Evolutionary conservation across 2,113 vertebrate genomes (phyloP).

Genomic region (Rhinoderma darwinii): DNA sequence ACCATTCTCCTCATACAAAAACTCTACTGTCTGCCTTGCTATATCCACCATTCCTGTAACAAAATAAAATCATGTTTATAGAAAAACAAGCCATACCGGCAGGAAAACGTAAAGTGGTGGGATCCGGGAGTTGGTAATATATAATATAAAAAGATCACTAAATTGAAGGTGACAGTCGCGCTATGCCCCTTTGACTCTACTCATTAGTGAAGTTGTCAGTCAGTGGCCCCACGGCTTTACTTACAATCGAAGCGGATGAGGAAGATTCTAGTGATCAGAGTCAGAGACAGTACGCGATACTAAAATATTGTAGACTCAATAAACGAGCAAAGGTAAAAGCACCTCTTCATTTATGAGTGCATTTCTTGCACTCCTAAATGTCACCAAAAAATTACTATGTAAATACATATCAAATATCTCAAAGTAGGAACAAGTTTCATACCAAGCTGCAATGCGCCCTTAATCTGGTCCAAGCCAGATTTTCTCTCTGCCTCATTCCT

Average conservation of each 20-base stretch:
- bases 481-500: constrained; percentile 98
- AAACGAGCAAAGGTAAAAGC: too few species aligned
- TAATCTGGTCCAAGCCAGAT: constrained; percentile 96
- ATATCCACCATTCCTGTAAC: constrained; percentile 93
- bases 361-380: background rate
- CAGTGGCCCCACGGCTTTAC: too few species aligned
- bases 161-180: background rate
- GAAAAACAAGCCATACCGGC: background rate
- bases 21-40: constrained; percentile 95
- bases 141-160: background rate
- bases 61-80: background rate
- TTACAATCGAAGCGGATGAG: too few species aligned
- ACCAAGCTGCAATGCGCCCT: constrained; percentile 96
- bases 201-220: too few species aligned
- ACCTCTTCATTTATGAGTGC: too few species aligned
- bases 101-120: background rate
- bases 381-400: background rate
- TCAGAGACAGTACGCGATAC: too few species aligned
- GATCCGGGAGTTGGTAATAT: background rate
- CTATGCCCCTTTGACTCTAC: too few species aligned
- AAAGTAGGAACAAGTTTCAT: constrained; percentile 46
- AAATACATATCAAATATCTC: background rate
- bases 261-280: too few species aligned
- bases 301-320: too few species aligned
- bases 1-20: constrained; percentile 97